Percentiles rank a stretch among this genome's conserved stretches.
These are phyloP conservation scores for Anthoptus insignis DNA, from an alignment of 2,888 invertebrate species.

Conservation along the genomic window DNA sequence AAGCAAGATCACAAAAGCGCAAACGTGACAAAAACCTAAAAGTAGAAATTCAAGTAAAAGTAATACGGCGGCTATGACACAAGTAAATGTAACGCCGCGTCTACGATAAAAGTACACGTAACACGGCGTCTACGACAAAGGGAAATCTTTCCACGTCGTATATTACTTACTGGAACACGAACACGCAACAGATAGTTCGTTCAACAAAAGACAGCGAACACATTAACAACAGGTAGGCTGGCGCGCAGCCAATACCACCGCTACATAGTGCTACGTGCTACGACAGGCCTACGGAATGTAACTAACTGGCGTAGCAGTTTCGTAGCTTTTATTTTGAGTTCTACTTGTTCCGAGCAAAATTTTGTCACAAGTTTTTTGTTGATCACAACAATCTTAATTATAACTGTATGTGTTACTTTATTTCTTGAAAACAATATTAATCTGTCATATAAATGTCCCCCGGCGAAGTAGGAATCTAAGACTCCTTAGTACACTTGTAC, in stretches of 20 bases:
- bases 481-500: no score
- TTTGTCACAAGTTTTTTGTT: no score
- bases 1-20: no score
- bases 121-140: constrained; percentile 5
- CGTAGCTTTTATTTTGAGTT: constrained; percentile 12
- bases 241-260: constrained; percentile 69
- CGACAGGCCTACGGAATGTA: constrained; percentile 57
- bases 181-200: constrained; percentile 61
- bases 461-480: no score
- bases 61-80: neutral
- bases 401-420: no score
- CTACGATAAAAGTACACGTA: neutral
- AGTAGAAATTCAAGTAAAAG: neutral
- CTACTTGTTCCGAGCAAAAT: no score
- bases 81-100: no score
- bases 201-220: constrained; percentile 63
- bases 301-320: constrained; percentile 19
- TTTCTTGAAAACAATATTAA: no score
- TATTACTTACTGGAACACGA: constrained; percentile 34
- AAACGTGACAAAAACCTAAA: neutral
- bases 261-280: constrained; percentile 59
- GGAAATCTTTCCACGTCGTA: constrained; percentile 27
- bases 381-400: no score
- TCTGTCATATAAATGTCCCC: no score
- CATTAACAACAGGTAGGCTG: constrained; percentile 82